Conservation (phyloP, 2,888 invertebrate genomes). For the Congeria kusceri region DNA sequence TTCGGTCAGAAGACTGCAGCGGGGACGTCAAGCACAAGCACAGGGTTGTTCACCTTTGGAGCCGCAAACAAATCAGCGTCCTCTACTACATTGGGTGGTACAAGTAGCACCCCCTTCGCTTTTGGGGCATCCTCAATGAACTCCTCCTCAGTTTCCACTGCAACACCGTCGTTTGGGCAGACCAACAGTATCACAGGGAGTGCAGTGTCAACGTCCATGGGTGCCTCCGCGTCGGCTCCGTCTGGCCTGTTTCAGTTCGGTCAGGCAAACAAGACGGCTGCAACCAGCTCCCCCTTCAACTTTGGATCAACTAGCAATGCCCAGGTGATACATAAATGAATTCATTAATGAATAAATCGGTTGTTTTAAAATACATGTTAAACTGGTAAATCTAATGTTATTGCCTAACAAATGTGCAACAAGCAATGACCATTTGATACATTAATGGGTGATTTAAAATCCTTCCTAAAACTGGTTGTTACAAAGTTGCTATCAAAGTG, state of each 20-base stretch:
- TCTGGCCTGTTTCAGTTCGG: conserved; percentile 30
- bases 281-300: neutral
- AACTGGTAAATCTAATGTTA: too few relatives aligned
- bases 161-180: neutral
- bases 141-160: neutral
- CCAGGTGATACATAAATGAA: too few relatives aligned
- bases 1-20: conserved; percentile 9
- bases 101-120: neutral
- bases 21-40: neutral
- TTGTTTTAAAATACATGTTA: too few relatives aligned
- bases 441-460: neutral
- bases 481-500: too few relatives aligned
- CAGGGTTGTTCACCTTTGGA: conserved; percentile 28
- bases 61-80: conserved; percentile 6
- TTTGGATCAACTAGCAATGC: neutral
- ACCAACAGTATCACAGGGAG: neutral
- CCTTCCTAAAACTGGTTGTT: too few relatives aligned
- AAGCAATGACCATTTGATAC: too few relatives aligned
- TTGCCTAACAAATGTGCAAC: too few relatives aligned
- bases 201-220: neutral
- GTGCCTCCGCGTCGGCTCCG: neutral
- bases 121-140: neutral
- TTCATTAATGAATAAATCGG: too few relatives aligned
- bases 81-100: neutral
- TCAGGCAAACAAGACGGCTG: conserved; percentile 4